Conservation (phyloP, 2,113 vertebrate species). For the Motacilla tschutschensis region DNA sequence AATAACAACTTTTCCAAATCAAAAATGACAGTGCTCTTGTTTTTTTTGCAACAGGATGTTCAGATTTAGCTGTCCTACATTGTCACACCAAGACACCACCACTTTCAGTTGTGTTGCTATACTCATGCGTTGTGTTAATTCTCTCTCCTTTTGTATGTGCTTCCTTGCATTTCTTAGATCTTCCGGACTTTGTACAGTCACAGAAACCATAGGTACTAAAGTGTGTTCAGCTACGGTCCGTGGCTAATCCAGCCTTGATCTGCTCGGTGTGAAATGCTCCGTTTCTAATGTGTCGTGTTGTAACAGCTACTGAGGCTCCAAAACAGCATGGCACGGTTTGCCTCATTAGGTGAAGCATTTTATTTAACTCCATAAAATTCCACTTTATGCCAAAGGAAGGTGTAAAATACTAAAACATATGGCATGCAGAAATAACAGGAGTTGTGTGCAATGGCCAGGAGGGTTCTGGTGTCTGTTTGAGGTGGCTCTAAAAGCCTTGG, state of each 20-base stretch:
- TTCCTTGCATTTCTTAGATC: neutral
- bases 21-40: neutral
- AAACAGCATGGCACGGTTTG: neutral
- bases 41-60: neutral
- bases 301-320: neutral
- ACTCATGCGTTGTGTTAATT: neutral
- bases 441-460: neutral
- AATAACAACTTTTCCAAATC: neutral
- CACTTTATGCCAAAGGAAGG: neutral
- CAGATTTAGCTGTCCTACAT: neutral
- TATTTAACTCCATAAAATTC: neutral
- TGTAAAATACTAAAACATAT: neutral
- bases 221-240: fast-evolving
- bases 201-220: fast-evolving
- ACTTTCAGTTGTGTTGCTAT: neutral
- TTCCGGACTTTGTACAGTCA: neutral
- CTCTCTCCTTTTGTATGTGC: neutral
- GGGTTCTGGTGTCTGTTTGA: neutral
- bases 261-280: neutral
- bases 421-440: neutral
- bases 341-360: neutral
- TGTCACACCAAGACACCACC: neutral
- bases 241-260: neutral
- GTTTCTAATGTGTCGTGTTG: neutral
- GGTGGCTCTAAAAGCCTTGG: neutral